Evolutionary conservation across 2,113 vertebrate genomes (phyloP).

Genomic region (Falco punctatus): DNA sequence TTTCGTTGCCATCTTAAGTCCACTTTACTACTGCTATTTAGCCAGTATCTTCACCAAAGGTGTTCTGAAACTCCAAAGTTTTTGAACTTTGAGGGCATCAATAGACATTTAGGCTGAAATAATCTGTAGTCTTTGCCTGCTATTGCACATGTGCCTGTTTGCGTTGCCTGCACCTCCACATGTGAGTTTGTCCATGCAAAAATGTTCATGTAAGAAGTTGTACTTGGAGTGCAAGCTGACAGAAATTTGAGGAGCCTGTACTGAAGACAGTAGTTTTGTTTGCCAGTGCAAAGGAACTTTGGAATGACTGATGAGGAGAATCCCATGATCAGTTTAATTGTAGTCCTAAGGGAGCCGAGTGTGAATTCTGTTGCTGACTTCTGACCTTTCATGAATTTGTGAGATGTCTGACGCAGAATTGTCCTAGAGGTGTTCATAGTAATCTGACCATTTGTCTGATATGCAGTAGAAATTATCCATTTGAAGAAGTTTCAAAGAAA

Average conservation of each 20-base stretch:
- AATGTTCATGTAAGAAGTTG: background rate
- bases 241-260: background rate
- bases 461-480: background rate
- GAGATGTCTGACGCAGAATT: background rate
- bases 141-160: background rate
- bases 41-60: background rate
- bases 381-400: background rate
- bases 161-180: background rate
- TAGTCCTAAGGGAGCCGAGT: background rate
- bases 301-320: background rate
- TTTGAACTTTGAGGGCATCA: background rate
- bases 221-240: background rate
- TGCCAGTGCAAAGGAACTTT: background rate
- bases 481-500: background rate
- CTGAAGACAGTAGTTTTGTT: background rate
- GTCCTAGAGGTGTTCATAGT: background rate
- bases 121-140: background rate
- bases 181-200: background rate
- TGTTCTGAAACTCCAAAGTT: background rate
- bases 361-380: background rate
- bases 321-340: background rate
- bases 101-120: background rate
- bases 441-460: background rate
- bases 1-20: background rate
- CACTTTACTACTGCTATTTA: background rate